Base-by-base conservation (phyloP, 37 sponge, comb jelly and placozoan species). In the Hexactinellida sp. region DNA sequence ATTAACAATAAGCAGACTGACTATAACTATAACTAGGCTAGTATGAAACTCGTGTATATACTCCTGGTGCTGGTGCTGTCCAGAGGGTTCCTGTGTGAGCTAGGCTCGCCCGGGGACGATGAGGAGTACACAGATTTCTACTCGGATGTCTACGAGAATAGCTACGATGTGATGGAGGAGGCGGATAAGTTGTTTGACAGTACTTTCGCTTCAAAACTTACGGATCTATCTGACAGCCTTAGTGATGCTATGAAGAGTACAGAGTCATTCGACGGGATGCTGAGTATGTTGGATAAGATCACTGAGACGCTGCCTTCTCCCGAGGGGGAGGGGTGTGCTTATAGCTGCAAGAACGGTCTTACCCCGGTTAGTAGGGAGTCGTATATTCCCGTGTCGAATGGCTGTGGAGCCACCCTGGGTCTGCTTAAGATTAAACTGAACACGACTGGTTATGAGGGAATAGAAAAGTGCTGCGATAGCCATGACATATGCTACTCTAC, bases 371-470 rank as follows among this genome's bases (percentile, higher is more conserved):
- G 13, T 7, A 63, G 76, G 34, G 76, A n/a, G 5, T 3, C 3
- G 5, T 63, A 32, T n/a, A 23, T 25, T 25, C 76, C 76, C 13
- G 76, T 32, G 34, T 63, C 76, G 5, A 63, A 63, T 63, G 76
- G 76, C 3, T 63, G 76, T 63, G 76, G 76, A 21, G 34, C 32
- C 34, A 63, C 76, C 34, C 30, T 63, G 34, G 76, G 76, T 10
- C 13, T 63, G 13, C 25, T 63, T 23, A 63, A 28, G 25, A n/a
- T 63, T 7, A 23, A 63, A n/a, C 76, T 63, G 32, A n/a, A 63
- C 13, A 63, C 76, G 3, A 25, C 76, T 63, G 76, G 76, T 63
- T 63, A 63, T 63, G 76, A 63, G 3, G 76, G 76, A n/a, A 63
- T 63, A 23, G 76, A 63, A 7, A 63, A 28, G 34, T 63, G 76